These are phyloP conservation scores for Copidosoma floridanum DNA, from an alignment of 1,140 invertebrate genomes.

Conservation along the genomic window DNA sequence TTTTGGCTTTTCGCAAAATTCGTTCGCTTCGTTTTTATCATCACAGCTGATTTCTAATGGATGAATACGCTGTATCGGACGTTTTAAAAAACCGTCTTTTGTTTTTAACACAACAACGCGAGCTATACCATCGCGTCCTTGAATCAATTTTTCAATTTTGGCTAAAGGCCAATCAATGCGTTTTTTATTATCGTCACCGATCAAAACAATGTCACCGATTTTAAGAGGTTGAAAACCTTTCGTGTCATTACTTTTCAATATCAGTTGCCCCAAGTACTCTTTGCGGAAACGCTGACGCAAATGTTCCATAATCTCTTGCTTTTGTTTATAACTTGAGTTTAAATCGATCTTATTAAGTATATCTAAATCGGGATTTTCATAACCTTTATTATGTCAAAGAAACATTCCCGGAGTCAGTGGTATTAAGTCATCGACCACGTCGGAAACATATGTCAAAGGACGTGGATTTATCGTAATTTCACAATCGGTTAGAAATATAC, in stretches of 20 bases:
- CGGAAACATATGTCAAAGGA: slow-evolving; percentile 41
- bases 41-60: neutral
- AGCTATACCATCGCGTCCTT: too few relatives aligned
- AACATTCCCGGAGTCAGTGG: slow-evolving; percentile 35
- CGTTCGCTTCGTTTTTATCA: neutral
- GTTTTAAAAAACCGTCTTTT: too few relatives aligned
- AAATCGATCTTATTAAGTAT: slow-evolving; percentile 9
- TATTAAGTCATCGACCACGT: slow-evolving; percentile 24
- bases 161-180: too few relatives aligned
- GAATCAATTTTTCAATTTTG: too few relatives aligned
- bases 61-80: too few relatives aligned
- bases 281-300: slow-evolving; percentile 27
- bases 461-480: slow-evolving; percentile 38
- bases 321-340: slow-evolving; percentile 6
- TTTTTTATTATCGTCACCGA: too few relatives aligned
- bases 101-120: too few relatives aligned
- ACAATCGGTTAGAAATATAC: slow-evolving; percentile 30
- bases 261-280: slow-evolving; percentile 32
- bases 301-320: slow-evolving; percentile 18
- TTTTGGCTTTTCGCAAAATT: neutral
- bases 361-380: slow-evolving; percentile 33
- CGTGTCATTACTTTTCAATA: neutral
- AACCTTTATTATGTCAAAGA: slow-evolving; percentile 31
- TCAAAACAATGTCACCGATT: too few relatives aligned
- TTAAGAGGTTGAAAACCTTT: too few relatives aligned